These are phyloP conservation scores for Aethes cnicana DNA, from an alignment of 2,888 invertebrate genomes.

Conservation along the genomic window DNA sequence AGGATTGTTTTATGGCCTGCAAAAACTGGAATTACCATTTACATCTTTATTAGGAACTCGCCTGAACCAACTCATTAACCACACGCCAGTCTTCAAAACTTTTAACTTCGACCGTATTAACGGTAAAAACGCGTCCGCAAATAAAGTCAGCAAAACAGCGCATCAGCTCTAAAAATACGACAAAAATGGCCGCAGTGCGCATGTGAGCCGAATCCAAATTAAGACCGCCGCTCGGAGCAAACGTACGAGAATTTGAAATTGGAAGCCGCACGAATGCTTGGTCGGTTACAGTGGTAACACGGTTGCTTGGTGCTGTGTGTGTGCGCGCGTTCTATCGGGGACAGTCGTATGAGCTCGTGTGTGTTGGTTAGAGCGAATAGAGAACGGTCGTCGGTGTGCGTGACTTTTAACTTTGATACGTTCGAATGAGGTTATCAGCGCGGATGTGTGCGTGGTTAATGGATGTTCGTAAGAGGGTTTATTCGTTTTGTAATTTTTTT, in stretches of 20 bases:
- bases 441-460: slow-evolving; percentile 43
- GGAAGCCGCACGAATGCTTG: slow-evolving; percentile 45
- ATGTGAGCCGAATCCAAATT: slow-evolving; percentile 52
- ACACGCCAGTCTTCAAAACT: slow-evolving; percentile 31
- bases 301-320: slow-evolving; percentile 28
- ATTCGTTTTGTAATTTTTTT: slow-evolving; percentile 67
- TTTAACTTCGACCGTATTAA: slow-evolving; percentile 46
- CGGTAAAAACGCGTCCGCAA: slow-evolving; percentile 47
- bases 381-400: slow-evolving; percentile 38
- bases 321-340: slow-evolving; percentile 36
- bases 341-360: slow-evolving; percentile 6
- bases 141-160: slow-evolving; percentile 58
- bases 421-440: slow-evolving; percentile 66
- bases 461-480: slow-evolving; percentile 50
- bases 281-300: slow-evolving; percentile 28
- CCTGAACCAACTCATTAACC: slow-evolving; percentile 41
- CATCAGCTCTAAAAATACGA: slow-evolving; percentile 79
- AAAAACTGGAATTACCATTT: slow-evolving; percentile 50
- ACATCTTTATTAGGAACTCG: slow-evolving; percentile 36
- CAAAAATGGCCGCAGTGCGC: slow-evolving; percentile 46
- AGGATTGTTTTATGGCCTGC: slow-evolving; percentile 33
- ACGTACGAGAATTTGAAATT: slow-evolving; percentile 43
- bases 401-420: slow-evolving; percentile 55
- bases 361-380: slow-evolving; percentile 33
- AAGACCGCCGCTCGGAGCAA: slow-evolving; percentile 52